Conservation (phyloP, 2,797 vertebrate species). For the Protosalanx chinensis region DNA sequence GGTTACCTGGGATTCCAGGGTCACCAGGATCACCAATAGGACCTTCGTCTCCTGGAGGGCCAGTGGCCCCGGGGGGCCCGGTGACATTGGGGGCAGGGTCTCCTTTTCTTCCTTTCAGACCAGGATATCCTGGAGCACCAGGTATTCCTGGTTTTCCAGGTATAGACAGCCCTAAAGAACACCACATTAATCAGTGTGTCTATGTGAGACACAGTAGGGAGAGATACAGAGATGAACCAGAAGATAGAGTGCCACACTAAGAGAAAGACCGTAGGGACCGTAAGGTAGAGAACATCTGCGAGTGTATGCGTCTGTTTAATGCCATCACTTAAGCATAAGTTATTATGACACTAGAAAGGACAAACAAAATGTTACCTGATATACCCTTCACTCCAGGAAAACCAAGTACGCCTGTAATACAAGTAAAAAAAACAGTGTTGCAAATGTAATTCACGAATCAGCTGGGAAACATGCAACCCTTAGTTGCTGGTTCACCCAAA, state of each 20-base stretch:
- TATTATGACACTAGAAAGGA: neutral
- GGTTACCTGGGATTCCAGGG: constrained; percentile 26
- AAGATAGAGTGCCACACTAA: neutral
- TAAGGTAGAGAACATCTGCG: neutral
- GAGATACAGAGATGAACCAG: neutral
- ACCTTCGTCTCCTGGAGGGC: constrained; percentile 14
- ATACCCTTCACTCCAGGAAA: constrained; percentile 60
- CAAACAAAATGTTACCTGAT: constrained; percentile 44
- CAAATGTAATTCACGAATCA: neutral
- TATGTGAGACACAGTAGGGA: neutral
- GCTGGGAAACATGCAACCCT: neutral
- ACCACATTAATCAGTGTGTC: neutral
- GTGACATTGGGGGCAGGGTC: constrained; percentile 27
- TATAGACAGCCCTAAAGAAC: constrained; percentile 33
- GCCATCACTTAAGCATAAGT: neutral
- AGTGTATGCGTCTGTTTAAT: neutral
- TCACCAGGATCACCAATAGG: constrained; percentile 23
- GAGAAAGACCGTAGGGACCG: no score
- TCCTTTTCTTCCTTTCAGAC: constrained; percentile 59
- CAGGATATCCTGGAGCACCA: constrained; percentile 53
- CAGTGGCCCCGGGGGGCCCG: constrained; percentile 41
- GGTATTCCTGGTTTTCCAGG: constrained; percentile 38
- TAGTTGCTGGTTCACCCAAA: neutral
- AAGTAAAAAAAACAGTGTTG: constrained; percentile 14
- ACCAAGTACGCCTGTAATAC: constrained; percentile 59